Conservation (phyloP, 2,113 vertebrate genomes). For the Nibea albiflora region DNA sequence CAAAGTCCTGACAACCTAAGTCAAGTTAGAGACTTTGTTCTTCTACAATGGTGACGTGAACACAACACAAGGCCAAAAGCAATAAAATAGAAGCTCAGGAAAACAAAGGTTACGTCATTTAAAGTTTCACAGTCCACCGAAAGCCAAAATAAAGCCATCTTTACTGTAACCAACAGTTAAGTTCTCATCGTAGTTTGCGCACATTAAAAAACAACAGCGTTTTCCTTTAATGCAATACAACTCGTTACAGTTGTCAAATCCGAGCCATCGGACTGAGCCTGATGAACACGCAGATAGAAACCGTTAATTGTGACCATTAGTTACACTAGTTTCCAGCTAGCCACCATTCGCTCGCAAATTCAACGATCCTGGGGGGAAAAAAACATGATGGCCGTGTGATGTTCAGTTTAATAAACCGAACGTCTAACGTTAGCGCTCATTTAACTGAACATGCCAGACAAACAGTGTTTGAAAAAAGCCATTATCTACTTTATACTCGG, state of each 20-base stretch:
- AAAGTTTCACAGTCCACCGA: neutral
- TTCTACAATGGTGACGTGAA: neutral
- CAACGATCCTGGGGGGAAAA: neutral
- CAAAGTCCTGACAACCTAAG: neutral
- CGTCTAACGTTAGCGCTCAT: neutral
- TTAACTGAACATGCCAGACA: neutral
- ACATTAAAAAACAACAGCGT: neutral
- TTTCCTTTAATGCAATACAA: neutral
- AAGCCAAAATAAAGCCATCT: neutral
- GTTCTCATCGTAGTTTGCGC: neutral
- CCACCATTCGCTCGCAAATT: neutral
- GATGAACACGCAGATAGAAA: neutral
- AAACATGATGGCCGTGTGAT: neutral
- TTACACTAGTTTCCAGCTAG: neutral
- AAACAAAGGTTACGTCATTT: neutral
- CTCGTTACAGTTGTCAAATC: neutral
- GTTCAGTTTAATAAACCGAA: neutral
- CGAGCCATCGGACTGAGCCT: neutral
- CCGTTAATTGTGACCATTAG: neutral
- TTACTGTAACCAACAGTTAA: neutral
- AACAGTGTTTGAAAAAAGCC: neutral
- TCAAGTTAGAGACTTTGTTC: neutral
- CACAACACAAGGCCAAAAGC: neutral
- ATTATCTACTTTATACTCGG: neutral
- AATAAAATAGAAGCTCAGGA: neutral